Conservation (phyloP, 2,888 invertebrate genomes). For the Napeogenes inachia region DNA sequence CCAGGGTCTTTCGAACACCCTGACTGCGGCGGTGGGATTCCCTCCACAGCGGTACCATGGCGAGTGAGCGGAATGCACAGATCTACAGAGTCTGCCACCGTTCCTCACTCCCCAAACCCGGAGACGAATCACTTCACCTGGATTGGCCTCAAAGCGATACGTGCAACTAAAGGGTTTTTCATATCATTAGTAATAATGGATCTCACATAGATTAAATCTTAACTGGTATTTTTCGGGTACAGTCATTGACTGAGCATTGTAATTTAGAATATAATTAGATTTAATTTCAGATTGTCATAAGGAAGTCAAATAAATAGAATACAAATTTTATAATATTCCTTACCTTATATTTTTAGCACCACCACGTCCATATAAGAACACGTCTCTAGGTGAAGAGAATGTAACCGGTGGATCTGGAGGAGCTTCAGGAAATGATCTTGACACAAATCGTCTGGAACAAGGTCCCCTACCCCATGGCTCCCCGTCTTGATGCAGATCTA, state of each 20-base stretch:
- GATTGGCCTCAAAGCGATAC: conserved; percentile 91
- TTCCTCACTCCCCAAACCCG: conserved; percentile 85
- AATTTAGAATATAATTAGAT: too few relatives aligned
- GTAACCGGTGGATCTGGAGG: conserved; percentile 82
- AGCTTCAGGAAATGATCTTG: conserved; percentile 76
- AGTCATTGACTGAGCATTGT: too few relatives aligned
- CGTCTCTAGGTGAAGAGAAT: conserved; percentile 88
- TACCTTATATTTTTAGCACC: conserved; percentile 89
- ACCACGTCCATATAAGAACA: conserved; percentile 91
- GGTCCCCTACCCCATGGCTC: conserved; percentile 84
- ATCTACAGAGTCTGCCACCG: conserved; percentile 77
- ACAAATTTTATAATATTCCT: conserved; percentile 3
- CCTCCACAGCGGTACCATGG: conserved; percentile 84
- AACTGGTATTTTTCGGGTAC: too few relatives aligned
- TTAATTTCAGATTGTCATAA: too few relatives aligned
- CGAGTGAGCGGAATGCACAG: conserved; percentile 80
- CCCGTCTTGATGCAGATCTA: conserved; percentile 91
- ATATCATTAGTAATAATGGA: not conserved
- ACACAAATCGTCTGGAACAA: conserved; percentile 87
- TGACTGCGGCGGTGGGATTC: conserved; percentile 82
- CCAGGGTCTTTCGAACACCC: conserved; percentile 88
- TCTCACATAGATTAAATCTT: too few relatives aligned
- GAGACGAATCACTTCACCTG: conserved; percentile 87
- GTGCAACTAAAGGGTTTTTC: conserved; percentile 78
- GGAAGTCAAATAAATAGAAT: too few relatives aligned